Conservation (phyloP, 30 jellyfish, hydroid and myxozoan genomes). For the Hydractinia echinata region DNA sequence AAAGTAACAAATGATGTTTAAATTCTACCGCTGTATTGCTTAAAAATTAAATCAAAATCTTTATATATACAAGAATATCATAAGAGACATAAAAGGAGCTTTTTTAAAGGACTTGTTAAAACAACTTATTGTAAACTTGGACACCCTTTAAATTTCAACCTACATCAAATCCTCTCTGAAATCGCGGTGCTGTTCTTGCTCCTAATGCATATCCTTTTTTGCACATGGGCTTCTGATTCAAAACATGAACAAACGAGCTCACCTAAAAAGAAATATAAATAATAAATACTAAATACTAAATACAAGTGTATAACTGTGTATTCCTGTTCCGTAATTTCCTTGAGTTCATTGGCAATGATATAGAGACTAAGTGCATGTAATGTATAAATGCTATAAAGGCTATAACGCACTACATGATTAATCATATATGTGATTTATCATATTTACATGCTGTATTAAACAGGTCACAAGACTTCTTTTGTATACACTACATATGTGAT, state of each 20-base stretch:
- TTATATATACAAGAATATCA: background rate
- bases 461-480: no score
- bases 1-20: no score
- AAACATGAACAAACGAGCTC: constrained; percentile 57
- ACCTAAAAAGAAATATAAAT: constrained; percentile 30
- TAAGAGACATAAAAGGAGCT: background rate
- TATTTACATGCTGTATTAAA: no score
- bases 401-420: no score
- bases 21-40: no score
- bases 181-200: constrained; percentile 75
- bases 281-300: background rate
- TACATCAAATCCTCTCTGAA: constrained; percentile 45
- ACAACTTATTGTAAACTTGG: background rate
- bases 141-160: background rate
- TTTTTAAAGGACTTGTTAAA: background rate
- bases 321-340: background rate
- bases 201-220: constrained; percentile 82
- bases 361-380: no score
- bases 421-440: no score
- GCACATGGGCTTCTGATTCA: constrained; percentile 55
- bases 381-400: no score
- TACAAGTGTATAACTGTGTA: background rate
- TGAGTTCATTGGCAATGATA: no score
- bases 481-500: no score
- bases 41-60: background rate